Base-by-base conservation (phyloP, 2,888 invertebrate species). In the Andrena bucephala region DNA sequence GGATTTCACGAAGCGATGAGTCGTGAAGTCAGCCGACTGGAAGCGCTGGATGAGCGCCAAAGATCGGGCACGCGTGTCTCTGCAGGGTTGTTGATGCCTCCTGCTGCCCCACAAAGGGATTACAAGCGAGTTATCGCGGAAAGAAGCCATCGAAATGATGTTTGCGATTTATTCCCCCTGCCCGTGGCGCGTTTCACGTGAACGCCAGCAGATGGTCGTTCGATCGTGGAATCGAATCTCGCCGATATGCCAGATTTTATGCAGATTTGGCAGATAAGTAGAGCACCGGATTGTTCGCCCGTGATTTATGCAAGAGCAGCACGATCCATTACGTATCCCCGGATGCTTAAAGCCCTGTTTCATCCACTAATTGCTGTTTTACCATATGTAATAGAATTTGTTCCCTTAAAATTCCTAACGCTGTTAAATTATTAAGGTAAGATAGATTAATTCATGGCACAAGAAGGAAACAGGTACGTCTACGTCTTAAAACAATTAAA, bases 11-110 rank as follows among this genome's bases (percentile, higher is more conserved):
- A 85, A 81, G 86, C 87, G 90, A 91, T 89, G 92, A 91, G 88
- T 90, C 88, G 91, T 82, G 83, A 87, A 87, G 83, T 75, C 87
- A 87, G 70, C 88, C 83, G 85, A 87, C 85, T 88, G 90, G 88
- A 91, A 92, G 81, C 81, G 83, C 85, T 92, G 91, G 91, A 89
- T 86, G 84, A 82, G 86, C 85, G 91, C 91, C 91, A 92, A 89
- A 85, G 85, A 85, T 73, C 80, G 89, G 87, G 85, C 78, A 86
- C 81, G 85, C 85, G 89, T 89, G 87, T 89, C 89, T 89, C 86
- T 84, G 75, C 84, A 85, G 81, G 88, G 84, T 89, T 88, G 91
- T 91, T 89, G 91, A 91, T 90, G 85, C 87, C 84, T 84, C 77
- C 85, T 83, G 89, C 89, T 89, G 75, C 77, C 70, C 82, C 78